These are phyloP conservation scores for Eubucco bourcierii DNA, from an alignment of 2,113 vertebrate species.

Conservation along the genomic window DNA sequence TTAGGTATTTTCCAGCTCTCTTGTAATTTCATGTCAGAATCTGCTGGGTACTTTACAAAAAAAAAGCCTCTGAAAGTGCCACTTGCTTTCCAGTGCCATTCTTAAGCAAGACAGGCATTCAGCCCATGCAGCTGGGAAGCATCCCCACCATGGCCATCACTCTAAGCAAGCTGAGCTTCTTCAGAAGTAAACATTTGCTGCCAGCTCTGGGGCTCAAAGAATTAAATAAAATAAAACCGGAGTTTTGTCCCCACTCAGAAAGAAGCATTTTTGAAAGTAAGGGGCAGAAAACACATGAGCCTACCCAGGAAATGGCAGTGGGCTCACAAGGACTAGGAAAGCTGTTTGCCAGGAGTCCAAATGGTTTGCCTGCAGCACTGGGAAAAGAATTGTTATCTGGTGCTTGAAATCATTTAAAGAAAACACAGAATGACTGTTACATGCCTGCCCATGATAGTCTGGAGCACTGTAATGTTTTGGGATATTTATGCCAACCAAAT, in stretches of 20 bases:
- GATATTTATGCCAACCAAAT: constrained; percentile 21
- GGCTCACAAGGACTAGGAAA: not conserved
- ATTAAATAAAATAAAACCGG: not conserved
- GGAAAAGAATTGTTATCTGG: constrained; percentile 28
- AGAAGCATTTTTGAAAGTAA: not conserved
- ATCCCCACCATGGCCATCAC: not conserved
- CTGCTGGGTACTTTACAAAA: constrained; percentile 28
- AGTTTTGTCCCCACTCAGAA: not conserved
- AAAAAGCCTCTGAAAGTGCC: not conserved
- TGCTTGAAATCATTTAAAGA: constrained; percentile 31
- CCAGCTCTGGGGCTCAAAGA: not conserved
- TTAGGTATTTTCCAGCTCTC: not conserved
- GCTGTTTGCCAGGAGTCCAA: constrained; percentile 45
- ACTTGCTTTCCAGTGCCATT: not conserved
- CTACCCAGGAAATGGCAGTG: not conserved
- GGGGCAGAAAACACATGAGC: not conserved
- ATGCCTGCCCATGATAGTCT: not conserved
- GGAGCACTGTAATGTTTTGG: not conserved
- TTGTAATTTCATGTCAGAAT: not conserved
- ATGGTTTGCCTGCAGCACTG: constrained; percentile 27
- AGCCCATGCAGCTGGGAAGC: not conserved
- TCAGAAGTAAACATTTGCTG: not conserved
- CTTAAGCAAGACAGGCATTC: rapidly evolving
- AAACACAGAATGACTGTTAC: constrained; percentile 52
- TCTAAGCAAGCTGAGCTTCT: not conserved